Evolutionary conservation across 2,888 invertebrate species (phyloP), one percentile per base, ranked within the genome.

Genomic region (Lepidocyrtinus sp.): DNA sequence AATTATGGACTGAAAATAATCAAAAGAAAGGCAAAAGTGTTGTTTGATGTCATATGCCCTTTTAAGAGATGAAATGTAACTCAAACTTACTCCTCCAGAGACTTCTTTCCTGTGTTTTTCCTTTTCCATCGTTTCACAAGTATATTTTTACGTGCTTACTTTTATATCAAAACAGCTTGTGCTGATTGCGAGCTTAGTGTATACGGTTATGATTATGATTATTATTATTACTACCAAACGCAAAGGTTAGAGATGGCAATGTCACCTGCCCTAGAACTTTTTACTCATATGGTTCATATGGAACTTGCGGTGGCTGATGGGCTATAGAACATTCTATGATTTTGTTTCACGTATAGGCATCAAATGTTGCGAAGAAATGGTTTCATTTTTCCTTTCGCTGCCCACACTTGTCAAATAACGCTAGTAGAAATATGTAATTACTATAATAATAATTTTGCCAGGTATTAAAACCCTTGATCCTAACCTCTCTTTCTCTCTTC

Each of bases 391-490:
- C 36, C 65, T 24, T 25, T 26, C 21, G 1, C 73, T 27, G 21
- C 73, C 73, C 55, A 73, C 73, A 50, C 73, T 50, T 64, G n/a
- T 72, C 50, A 50, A 21, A 24, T 50, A 27, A 69, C 63, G 69
- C 55, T 69, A 70, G 62, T 69, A 68, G 12, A 61, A 19, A 64
- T n/a, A n/a, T n/a, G 72, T 77, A 71, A 71, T 76, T 64, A 77
- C 70, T 67, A 62, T 72, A 77, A 77, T 77, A 77, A 70, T 46
- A 65, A 26, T 24, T 50, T 50, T 7, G 17, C 2, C 50, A 75
- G 27, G 59, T 65, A 70, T 68, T 68, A 36, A 62, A 75, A 62
- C 75, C 68, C 68, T 75, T 75, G 62, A 25, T 69, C 62, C 68
- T 7, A 75, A 24, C 50, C 22, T 21, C 1, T 64, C 46, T 9